Evolutionary conservation across 2,113 vertebrate species (phyloP), one percentile per base, ranked within the genome.

Genomic region (Phycodurus eques): DNA sequence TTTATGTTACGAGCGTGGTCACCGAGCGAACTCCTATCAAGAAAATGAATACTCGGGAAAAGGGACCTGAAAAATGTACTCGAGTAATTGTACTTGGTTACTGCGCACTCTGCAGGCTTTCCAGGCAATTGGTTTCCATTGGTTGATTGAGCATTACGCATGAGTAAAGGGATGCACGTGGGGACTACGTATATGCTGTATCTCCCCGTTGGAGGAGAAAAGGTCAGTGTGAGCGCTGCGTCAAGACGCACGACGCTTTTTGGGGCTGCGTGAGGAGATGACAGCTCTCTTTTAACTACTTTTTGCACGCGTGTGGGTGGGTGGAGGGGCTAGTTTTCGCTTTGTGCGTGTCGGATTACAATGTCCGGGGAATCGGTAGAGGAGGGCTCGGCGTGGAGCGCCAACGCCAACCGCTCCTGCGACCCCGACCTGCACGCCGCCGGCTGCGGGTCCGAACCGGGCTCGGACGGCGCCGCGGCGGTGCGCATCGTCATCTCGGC

Each of bases 401-500:
- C 88, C 35, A 91, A 90, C 20, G 95, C 95, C 70, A 95, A 94
- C 70, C 47, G 84, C 35, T 93, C 94, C 0, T 79, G 90, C 59
- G 49, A 78, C 0, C 92, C 92, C 63, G n/a, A 46, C 62, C 15
- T 70, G 31, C 82, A 90, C 44, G 82, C 87, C 42, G 15, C 88
- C 17, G 90, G 91, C 67, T 63, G 10, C 57, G 57, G 88, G 12
- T 84, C 90, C 39, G 90, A 87, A 54, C 65, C 84, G 0, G 93
- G 94, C 27, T 83, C 88, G 2, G 94, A 95, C 54, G 93, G 92
- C 14, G 94, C 94, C 0, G 88, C 93, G 0, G 85, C 90, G 1
- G 88, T 98, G 63, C 85, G 96, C 56, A 92, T 98, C 63, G 70
- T 93, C 62, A 93, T 98, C 81, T 98, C 96, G 0, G 85, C 94